Percentiles rank a stretch among this genome's conserved stretches.
Conservation (phyloP, 2,113 vertebrate species). For the Gnathonemus echidnorhynchus region DNA sequence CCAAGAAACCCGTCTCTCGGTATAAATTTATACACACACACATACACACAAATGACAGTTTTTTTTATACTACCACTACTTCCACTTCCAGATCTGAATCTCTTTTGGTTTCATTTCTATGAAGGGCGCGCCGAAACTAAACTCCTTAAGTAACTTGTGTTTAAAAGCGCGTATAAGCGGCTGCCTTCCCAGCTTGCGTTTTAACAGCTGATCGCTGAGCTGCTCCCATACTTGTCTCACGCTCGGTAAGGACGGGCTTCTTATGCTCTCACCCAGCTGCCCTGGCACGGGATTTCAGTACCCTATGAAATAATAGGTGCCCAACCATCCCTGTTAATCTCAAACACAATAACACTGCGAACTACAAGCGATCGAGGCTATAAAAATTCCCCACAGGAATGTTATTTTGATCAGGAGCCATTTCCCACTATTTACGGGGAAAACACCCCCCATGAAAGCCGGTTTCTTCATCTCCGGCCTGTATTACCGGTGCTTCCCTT, state of each 20-base stretch:
- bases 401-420: neutral
- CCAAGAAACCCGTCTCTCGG: neutral
- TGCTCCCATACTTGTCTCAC: neutral
- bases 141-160: neutral
- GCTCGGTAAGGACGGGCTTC: neutral
- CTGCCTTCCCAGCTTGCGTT: neutral
- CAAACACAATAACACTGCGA: neutral
- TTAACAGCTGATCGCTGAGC: neutral
- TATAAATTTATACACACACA: neutral
- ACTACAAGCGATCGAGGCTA: neutral
- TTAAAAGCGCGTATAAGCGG: neutral
- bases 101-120: constrained; percentile 13
- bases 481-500: constrained; percentile 37
- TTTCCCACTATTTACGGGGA: neutral
- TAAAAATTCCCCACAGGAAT: neutral
- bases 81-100: constrained; percentile 3
- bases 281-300: neutral
- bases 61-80: neutral
- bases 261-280: neutral
- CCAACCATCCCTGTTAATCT: neutral
- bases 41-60: neutral
- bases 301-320: neutral
- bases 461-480: constrained; percentile 34
- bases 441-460: neutral
- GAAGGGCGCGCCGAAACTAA: neutral